Evolutionary conservation across 2,888 invertebrate genomes (phyloP), one percentile per base, ranked within the genome.

Genomic region (Callinectes sapidus): DNA sequence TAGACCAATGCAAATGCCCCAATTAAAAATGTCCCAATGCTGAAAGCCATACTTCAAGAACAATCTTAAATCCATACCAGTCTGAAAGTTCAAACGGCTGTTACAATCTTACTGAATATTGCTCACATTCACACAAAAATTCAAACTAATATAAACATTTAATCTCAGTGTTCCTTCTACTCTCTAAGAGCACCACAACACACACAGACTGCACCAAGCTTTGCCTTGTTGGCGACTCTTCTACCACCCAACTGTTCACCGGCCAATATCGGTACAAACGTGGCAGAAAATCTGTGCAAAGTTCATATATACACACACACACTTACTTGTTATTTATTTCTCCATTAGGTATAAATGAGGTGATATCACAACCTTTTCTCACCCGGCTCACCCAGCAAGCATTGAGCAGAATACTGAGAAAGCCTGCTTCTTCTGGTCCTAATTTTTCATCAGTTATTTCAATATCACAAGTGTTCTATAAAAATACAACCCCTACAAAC

Each of bases 291-390:
- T 35, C 35, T 18, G 28, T 81, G 32, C 81, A 81, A 81, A 81
- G 71, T 81, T 35, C 35, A 35, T 81, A 81, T 32, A 81, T 81
- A 81, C 81, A 81, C 35, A 81, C 81, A 81, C 35, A 81, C 35
- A 81, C 16, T 35, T 35, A 35, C 14, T 16, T 32, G 35, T 35
- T 77, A 28, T 18, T 81, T 35, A 81, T 35, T 81, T 32, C 81
- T 35, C 81, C 35, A 81, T 16, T 35, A 81, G n/a, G 16, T 32
- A 35, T 81, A 35, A 35, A 81, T 81, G 81, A 81, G 81, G 81
- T 81, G 81, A 32, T 81, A 81, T 81, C 81, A 81, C 81, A 81
- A 81, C 81, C 81, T 81, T 35, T 16, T 3, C 81, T 81, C 81
- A 35, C 81, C 81, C 32, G 35, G 81, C 18, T 13, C 81, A 81